Percentiles rank a stretch among this genome's conserved stretches.
Conservation (phyloP, 2,888 invertebrate species). For the Dynastes grantii region DNA sequence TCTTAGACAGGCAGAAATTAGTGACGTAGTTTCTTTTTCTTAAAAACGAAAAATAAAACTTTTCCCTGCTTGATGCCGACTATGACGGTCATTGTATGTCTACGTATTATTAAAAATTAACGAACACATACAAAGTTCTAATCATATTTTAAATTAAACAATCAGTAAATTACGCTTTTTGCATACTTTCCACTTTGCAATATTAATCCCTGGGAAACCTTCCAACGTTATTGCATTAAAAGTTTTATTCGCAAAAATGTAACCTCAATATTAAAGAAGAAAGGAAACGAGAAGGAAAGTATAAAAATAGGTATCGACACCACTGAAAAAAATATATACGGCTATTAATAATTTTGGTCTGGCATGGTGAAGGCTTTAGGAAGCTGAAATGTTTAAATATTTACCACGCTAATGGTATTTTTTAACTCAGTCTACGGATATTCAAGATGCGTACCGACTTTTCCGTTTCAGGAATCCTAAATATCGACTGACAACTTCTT, state of each 20-base stretch:
- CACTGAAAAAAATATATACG: not conserved
- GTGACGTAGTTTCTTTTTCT: too few relatives aligned
- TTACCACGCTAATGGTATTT: conserved; percentile 20
- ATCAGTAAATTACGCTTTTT: conserved; percentile 9
- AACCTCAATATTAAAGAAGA: not conserved
- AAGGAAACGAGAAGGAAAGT: not conserved
- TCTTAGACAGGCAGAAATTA: too few relatives aligned
- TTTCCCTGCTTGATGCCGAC: too few relatives aligned
- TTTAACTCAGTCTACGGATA: not conserved
- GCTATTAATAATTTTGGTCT: conserved; percentile 22
- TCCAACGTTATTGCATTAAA: conserved; percentile 30
- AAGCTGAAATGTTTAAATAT: conserved; percentile 36
- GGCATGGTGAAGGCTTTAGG: not conserved
- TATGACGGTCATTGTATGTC: too few relatives aligned
- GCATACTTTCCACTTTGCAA: conserved; percentile 11
- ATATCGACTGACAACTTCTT: conserved; percentile 37
- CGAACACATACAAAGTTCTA: not conserved
- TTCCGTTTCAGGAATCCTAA: not conserved
- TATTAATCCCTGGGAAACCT: conserved; percentile 5
- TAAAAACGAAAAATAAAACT: too few relatives aligned
- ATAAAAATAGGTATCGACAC: not conserved
- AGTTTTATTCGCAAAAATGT: conserved; percentile 6
- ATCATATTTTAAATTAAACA: not conserved
- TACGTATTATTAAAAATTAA: not conserved
- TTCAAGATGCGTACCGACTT: conserved; percentile 14